These are phyloP conservation scores for Heliconius charithonia DNA, from an alignment of 2,888 invertebrate genomes.

Conservation along the genomic window DNA sequence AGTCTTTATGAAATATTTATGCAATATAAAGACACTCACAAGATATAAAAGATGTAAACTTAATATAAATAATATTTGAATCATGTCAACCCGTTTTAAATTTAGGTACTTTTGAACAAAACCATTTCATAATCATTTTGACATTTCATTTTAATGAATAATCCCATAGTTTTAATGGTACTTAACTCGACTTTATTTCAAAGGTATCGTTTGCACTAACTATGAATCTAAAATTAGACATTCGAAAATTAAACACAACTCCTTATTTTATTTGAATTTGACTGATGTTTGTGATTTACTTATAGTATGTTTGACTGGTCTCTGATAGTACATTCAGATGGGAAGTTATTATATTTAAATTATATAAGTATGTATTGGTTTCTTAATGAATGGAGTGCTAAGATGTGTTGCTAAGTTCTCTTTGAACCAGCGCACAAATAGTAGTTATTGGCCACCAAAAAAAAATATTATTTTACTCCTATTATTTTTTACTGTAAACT, in stretches of 20 bases:
- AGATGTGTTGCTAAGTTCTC: background rate
- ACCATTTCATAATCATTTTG: background rate
- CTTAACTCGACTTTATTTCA: background rate
- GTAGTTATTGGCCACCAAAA: background rate
- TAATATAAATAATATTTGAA: background rate
- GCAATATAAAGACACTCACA: conserved; percentile 35
- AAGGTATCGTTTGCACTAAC: too few relatives aligned
- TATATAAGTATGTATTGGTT: background rate
- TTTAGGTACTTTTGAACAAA: background rate
- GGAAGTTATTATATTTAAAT: background rate
- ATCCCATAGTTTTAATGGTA: background rate
- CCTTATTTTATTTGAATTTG: too few relatives aligned
- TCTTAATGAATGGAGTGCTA: background rate
- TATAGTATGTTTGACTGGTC: background rate
- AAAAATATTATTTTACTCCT: too few relatives aligned
- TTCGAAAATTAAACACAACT: too few relatives aligned
- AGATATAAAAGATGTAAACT: conserved; percentile 4
- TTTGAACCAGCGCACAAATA: background rate
- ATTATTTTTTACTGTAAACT: background rate
- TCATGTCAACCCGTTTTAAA: background rate
- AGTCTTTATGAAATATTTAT: conserved; percentile 43
- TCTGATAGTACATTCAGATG: background rate
- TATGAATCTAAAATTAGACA: too few relatives aligned
- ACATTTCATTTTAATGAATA: too few relatives aligned
- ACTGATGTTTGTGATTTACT: background rate